Evolutionary conservation across 2,888 invertebrate genomes (phyloP).

Genomic region (Euplagia quadripunctaria): DNA sequence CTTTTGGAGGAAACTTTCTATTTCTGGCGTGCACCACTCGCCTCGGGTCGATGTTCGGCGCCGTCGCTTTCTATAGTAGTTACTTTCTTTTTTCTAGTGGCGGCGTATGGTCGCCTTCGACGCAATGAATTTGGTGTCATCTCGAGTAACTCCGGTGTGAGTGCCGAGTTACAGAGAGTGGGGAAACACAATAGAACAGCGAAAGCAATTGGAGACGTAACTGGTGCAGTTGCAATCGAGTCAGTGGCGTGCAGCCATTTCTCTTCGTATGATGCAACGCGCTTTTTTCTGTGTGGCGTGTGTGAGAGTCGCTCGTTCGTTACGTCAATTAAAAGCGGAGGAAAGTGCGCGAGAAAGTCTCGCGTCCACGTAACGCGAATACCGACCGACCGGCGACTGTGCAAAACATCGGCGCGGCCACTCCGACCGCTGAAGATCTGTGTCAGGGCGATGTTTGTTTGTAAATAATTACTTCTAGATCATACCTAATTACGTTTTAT

Average conservation of each 20-base stretch:
- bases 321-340: constrained; percentile 85
- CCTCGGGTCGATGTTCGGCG: constrained; percentile 81
- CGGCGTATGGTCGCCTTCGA: constrained; percentile 63
- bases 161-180: constrained; percentile 51
- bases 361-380: constrained; percentile 74
- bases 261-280: constrained; percentile 84
- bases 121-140: constrained; percentile 68
- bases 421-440: constrained; percentile 63
- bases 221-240: constrained; percentile 80
- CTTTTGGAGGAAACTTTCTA: constrained; percentile 85
- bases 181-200: constrained; percentile 77
- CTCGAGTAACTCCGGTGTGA: constrained; percentile 59
- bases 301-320: constrained; percentile 83
- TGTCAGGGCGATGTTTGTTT: constrained; percentile 83
- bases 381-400: constrained; percentile 51
- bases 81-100: constrained; percentile 84
- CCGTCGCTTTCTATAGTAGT: constrained; percentile 82
- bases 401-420: constrained; percentile 61
- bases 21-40: constrained; percentile 82
- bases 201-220: constrained; percentile 78
- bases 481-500: constrained; percentile 66
- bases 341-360: constrained; percentile 85
- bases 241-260: constrained; percentile 84
- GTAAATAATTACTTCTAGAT: constrained; percentile 72
- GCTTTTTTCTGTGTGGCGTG: constrained; percentile 80